These are phyloP conservation scores for Drosophila nigricruria DNA, from an alignment of 2,888 invertebrate genomes.

Conservation along the genomic window DNA sequence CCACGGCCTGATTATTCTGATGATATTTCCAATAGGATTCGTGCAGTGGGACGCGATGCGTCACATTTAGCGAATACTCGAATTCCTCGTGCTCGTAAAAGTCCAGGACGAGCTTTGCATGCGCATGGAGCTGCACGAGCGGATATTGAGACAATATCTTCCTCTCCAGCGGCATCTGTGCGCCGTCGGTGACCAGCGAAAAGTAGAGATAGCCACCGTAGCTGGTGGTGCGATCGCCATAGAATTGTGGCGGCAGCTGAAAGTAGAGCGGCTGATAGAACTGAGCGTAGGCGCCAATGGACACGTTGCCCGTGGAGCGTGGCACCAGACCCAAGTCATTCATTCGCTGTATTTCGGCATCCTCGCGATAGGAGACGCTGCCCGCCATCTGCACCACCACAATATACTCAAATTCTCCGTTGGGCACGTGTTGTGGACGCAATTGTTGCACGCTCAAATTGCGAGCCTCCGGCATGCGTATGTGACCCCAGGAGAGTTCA, in stretches of 20 bases:
- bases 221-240: conserved; percentile 94
- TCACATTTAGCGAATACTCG: conserved; percentile 86
- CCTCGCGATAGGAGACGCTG: conserved; percentile 82
- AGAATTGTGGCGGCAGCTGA: conserved; percentile 90
- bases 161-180: conserved; percentile 87
- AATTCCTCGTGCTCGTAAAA: conserved; percentile 87
- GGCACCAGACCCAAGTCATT: conserved; percentile 89
- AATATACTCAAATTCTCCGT: conserved; percentile 84
- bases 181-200: conserved; percentile 89
- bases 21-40: conserved; percentile 91
- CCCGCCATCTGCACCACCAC: conserved; percentile 85
- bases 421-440: conserved; percentile 75
- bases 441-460: conserved; percentile 85
- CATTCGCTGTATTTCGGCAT: conserved; percentile 86
- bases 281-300: conserved; percentile 83
- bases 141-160: conserved; percentile 89
- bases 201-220: conserved; percentile 96
- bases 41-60: conserved; percentile 88
- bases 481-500: conserved; percentile 92
- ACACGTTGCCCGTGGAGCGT: conserved; percentile 86
- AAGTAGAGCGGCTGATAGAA: conserved; percentile 85
- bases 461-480: conserved; percentile 87
- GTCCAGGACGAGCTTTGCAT: conserved; percentile 90
- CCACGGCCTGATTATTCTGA: conserved; percentile 87
- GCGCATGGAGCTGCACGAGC: conserved; percentile 92